A percentile compares a stretch with the other conserved stretches of the same genome.
These are phyloP conservation scores for Pseudochirops cupreus DNA, from an alignment of 2,797 vertebrate species.

Conservation along the genomic window DNA sequence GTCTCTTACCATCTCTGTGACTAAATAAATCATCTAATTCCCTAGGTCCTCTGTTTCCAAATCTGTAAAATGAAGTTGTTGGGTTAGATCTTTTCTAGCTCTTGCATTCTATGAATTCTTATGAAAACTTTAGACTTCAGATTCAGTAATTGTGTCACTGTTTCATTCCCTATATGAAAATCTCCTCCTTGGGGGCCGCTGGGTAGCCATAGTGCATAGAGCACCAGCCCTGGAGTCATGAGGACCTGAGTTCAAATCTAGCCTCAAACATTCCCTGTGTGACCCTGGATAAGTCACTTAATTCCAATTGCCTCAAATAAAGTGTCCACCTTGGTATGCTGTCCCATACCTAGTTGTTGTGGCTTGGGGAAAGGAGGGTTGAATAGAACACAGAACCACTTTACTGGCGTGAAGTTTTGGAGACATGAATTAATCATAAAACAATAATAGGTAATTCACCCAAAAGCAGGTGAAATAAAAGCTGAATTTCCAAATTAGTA, in stretches of 20 bases:
- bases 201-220: not conserved
- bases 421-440: not conserved
- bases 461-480: not conserved
- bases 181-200: not conserved
- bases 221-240: not conserved
- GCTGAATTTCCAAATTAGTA: not conserved
- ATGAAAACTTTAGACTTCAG: too few species aligned
- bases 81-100: too few species aligned
- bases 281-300: not conserved
- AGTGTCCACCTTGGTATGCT: not conserved
- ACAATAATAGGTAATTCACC: not conserved
- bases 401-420: not conserved
- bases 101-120: too few species aligned
- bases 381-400: too few species aligned
- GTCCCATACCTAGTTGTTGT: not conserved
- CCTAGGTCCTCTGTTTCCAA: too few species aligned
- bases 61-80: too few species aligned
- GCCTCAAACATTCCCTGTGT: too few species aligned
- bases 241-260: not conserved
- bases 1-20: too few species aligned
- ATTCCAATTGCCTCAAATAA: not conserved
- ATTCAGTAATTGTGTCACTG: too few species aligned
- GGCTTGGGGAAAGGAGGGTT: not conserved
- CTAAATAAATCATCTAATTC: too few species aligned
- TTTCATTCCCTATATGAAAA: too few species aligned